Percentiles rank a stretch among this genome's conserved stretches.
These are phyloP conservation scores for Phalacrocorax aristotelis DNA, from an alignment of 2,113 vertebrate genomes.

Conservation along the genomic window DNA sequence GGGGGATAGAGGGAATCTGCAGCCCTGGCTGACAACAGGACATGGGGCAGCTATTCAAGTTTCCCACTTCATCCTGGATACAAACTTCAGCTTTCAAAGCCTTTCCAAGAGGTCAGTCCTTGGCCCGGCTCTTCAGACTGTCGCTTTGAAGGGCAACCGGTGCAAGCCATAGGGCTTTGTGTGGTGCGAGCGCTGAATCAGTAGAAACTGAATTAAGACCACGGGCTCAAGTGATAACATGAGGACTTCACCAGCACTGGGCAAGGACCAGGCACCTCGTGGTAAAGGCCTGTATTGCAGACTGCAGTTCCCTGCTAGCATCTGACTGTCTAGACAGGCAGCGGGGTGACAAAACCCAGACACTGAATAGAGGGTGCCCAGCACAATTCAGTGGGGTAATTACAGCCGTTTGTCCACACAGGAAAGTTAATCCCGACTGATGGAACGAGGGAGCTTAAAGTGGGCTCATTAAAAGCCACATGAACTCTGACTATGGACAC, in stretches of 20 bases:
- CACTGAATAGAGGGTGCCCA: not conserved
- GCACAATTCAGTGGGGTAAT: not conserved
- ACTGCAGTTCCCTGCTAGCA: not conserved
- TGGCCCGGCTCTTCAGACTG: slow-evolving; percentile 5
- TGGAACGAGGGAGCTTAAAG: not conserved
- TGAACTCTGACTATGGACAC: slow-evolving; percentile 5
- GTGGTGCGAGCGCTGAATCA: fast-evolving
- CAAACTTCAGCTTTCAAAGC: slow-evolving; percentile 35
- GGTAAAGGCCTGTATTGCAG: not conserved
- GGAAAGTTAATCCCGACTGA: not conserved
- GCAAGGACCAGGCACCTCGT: not conserved
- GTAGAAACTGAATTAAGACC: not conserved
- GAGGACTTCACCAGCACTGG: not conserved
- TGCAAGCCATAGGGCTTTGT: not conserved
- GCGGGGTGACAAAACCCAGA: not conserved
- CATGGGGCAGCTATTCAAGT: slow-evolving; percentile 31
- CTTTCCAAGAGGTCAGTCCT: slow-evolving; percentile 37
- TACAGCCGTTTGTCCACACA: not conserved
- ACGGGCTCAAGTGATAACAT: fast-evolving
- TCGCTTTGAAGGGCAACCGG: not conserved
- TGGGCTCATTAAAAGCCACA: slow-evolving; percentile 34
- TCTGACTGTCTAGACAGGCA: not conserved
- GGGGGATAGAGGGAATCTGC: not conserved
- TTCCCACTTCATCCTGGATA: slow-evolving; percentile 61
- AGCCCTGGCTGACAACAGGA: slow-evolving; percentile 38